Percentiles rank a stretch among this genome's conserved stretches.
These are phyloP conservation scores for Hemitrygon akajei DNA, from an alignment of 2,797 vertebrate genomes.

Conservation along the genomic window DNA sequence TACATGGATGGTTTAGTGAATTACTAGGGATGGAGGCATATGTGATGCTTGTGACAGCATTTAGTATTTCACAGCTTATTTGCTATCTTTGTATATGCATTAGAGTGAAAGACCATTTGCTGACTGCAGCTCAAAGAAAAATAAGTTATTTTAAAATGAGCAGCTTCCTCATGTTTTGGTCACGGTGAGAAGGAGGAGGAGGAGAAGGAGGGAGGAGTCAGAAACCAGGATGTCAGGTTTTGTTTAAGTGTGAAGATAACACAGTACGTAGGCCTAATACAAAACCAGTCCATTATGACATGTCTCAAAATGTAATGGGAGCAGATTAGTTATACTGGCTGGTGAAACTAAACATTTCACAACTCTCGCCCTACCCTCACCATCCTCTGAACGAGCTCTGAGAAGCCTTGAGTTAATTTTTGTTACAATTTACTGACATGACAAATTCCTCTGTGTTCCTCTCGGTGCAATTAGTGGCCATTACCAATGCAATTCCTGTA, in stretches of 20 bases:
- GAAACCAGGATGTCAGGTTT: background rate
- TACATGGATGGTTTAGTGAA: background rate
- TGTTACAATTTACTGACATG: slow-evolving; percentile 28
- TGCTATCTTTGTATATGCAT: background rate
- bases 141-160: background rate
- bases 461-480: slow-evolving; percentile 19
- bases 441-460: slow-evolving; percentile 26
- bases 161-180: background rate
- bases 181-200: background rate
- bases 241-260: background rate
- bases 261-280: background rate
- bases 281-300: background rate
- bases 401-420: slow-evolving; percentile 11
- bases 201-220: background rate
- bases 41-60: background rate
- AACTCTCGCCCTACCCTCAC: background rate
- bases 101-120: background rate
- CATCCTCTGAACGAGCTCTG: background rate
- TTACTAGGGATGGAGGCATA: background rate
- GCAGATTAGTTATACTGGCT: background rate
- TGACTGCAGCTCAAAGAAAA: background rate
- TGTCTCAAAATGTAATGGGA: background rate
- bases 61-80: background rate
- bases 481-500: slow-evolving; percentile 13
- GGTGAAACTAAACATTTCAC: background rate